Base-by-base conservation (phyloP, 2,888 invertebrate genomes). In the Lithophane leautieri region DNA sequence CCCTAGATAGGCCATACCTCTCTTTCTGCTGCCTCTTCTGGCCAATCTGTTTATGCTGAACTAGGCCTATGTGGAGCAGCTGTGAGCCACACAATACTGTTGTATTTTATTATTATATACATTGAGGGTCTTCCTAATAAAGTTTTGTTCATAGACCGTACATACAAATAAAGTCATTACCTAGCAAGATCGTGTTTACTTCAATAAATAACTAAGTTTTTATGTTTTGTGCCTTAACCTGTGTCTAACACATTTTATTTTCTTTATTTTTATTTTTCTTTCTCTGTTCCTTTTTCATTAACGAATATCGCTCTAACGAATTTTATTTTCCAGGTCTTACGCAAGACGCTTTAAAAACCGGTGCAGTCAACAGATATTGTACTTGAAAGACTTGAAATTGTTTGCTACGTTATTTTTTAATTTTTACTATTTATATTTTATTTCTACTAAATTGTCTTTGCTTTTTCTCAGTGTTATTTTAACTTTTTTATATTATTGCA, bases 261-360 rank as follows among this genome's bases (percentile, higher is more conserved):
- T n/a, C n/a, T n/a, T n/a, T n/a, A n/a, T n/a, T n/a, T n/a, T 44
- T 40, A 2, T 16, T 16, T 40, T 42, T 25, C 25, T n/a, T 4
- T 62, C 6, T 47, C 22, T n/a, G 7, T 65, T 25, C 12, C 11
- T 19, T 8, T 44, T 44, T 25, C 44, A 25, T 12, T 25, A 12
- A 19, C 2, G 25, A 25, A 44, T 61, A 25, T 42, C 60, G 9
- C 14, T n/a, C 2, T 6, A 7, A 7, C 2, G 0, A 6, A 6
- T 44, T 68, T 68, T 28, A 19, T 40, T 67, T 83, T 83, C 7
- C 81, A 81, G 81, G 58, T 66, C 42, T 19, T 69, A 16, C 25
- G 47, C 72, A 69, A 79, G 28, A 56, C 40, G 19, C 68, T 42
- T 22, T 56, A 44, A 42, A 60, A 50, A 11, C 70, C 3, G 78